Evolutionary conservation across 2,888 invertebrate genomes (phyloP), one percentile per base, ranked within the genome.

Genomic region (Psylliodes chrysocephalus): DNA sequence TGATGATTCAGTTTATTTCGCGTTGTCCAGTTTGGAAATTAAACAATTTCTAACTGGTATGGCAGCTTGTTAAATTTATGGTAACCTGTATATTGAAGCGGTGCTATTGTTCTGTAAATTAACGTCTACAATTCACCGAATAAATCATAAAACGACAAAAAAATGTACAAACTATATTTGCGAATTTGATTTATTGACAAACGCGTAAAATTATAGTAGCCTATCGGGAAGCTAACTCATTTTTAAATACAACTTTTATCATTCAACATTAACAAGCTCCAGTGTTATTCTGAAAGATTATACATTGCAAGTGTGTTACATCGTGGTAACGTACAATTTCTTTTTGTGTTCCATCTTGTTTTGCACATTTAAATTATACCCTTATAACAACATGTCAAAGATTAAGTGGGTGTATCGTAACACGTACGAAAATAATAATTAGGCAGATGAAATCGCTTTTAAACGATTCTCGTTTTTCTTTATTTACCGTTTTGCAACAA

Each of bases 341-440:
- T 63, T 60, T 71, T 72, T 66, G 64, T 66, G 67, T 69, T 67
- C 61, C 55, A 49, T 64, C 60, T 67, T 64, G 30, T 66, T 71
- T 68, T 66, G 69, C 67, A 46, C 68, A 64, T 71, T 69, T 72
- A 72, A 72, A 72, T 72, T 71, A 72, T 72, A 72, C 70, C 70
- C 69, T 69, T 72, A 72, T 72, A 72, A 68, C 70, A 63, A 63
- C 73, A 71, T 73, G 74, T 74, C 74, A 73, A 72, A 75, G 75
- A 75, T 75, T 75, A 75, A 75, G 73, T 74, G 74, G 75, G 75
- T 74, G 75, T 75, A 74, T 72, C 75, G 69, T 75, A 75, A 75
- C 75, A 75, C 75, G 75, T 75, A 75, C 72, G 74, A 75, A 75
- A 75, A 75, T 70, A 75, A 75, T 75, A 75, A 75, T 75, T 75